Base-by-base conservation (phyloP, 1,140 invertebrate species). In the Orchestia grillus region DNA sequence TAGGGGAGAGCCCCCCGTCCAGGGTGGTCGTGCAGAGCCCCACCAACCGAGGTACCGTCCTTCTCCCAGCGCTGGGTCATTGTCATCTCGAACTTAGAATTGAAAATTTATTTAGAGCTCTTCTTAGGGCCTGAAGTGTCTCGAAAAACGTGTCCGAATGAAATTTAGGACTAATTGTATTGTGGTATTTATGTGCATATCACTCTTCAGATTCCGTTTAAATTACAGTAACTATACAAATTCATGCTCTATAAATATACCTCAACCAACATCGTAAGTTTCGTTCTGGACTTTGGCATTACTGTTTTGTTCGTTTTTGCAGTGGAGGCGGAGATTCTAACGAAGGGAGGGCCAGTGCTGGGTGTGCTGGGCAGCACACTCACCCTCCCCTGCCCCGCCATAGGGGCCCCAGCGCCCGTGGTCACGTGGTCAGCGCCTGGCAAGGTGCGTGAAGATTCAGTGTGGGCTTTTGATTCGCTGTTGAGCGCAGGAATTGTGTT, bases 1-100 rank as follows among this genome's bases (percentile, higher is more conserved):
- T 99, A 97, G 99, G 99, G 15, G 99, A 99, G 98, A 99, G 99
- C 44, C 98, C 99, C 97, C 98, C 98, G 45, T 99, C 99, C 44
- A 98, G 98, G 97, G 98, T 98, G 95, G 98, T 99, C 62, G 98
- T 98, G 8, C 77, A 96, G 41, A 96, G 47, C 44, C 96, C 96
- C 36, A 95, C 95, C 0, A 28, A 95, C 0, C 94, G 62, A 94
- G 96, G 96, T 96, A 53, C 19, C 47, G 47, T 19, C 6, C 47
- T 53, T 53, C 19, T 53, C 47, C 47, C 47, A 8, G 47, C 19
- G 47, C 47, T 53, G 47, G 47, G 6, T 53, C 19, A 53, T 53
- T 53, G 47, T 53, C 47, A 53, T 53, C 6, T 6, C 47, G 47
- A 53, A 53, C 47, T 19, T n/a, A n/a, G n/a, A n/a, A n/a, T n/a